Percentiles rank a stretch among this genome's conserved stretches.
phyloP scores from a whole-genome alignment of 2,888 invertebrate species.

The Xestia xanthographa region DNA sequence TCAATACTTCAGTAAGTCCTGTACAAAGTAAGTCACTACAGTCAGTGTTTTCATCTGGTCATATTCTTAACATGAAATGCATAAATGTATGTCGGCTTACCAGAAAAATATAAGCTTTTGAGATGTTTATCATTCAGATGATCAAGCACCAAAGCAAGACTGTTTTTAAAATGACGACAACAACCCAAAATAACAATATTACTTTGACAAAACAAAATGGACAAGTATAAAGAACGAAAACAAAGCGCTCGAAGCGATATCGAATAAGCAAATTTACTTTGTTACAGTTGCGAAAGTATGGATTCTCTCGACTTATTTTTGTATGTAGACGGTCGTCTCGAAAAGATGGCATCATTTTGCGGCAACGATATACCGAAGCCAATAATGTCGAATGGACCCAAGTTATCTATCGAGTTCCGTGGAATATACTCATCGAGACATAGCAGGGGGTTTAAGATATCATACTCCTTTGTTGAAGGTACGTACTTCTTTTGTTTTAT shows the following conservation, averaged over 20 bases:
- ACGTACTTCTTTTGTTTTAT: conserved; percentile 78
- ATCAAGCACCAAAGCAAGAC: not conserved
- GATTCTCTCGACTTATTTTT: conserved; percentile 95
- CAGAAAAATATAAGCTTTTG: not conserved
- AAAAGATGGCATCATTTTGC: conserved; percentile 97
- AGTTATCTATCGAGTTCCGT: conserved; percentile 95
- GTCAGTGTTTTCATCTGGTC: not conserved
- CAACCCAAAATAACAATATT: conserved; percentile 22
- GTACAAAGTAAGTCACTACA: not conserved
- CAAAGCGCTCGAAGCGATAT: conserved; percentile 61
- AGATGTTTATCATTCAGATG: not conserved
- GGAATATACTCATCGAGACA: conserved; percentile 94
- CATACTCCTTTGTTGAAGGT: conserved; percentile 97
- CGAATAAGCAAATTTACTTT: conserved; percentile 71
- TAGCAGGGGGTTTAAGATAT: conserved; percentile 96
- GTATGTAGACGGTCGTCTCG: conserved; percentile 95
- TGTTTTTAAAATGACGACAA: conserved; percentile 15
- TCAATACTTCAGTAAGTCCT: not conserved
- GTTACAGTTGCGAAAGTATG: conserved; percentile 94
- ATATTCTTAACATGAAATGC: not conserved
- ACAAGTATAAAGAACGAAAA: conserved; percentile 53
- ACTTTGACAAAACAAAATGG: conserved; percentile 46
- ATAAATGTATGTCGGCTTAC: not conserved
- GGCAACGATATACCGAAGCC: conserved; percentile 95
- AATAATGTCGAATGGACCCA: conserved; percentile 97